phyloP scores from a whole-genome alignment of 1,140 invertebrate genomes.

The Pseudomyrmex sp. region DNA sequence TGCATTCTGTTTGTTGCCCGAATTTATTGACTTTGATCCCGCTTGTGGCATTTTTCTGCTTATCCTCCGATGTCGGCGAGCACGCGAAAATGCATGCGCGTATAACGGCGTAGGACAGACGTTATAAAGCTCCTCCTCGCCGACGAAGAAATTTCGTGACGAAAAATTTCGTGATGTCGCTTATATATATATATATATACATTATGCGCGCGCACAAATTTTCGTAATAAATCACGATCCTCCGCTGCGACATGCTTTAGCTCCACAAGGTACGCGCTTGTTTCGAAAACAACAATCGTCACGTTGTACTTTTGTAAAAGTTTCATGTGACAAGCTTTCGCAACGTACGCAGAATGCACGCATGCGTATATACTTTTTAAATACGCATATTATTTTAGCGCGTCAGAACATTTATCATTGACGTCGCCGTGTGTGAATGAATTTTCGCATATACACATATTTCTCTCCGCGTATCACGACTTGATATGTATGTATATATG shows the following conservation, averaged over 20 bases:
- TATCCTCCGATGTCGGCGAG: conserved; percentile 18
- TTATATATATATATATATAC: neutral
- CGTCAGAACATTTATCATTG: neutral
- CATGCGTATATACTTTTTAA: neutral
- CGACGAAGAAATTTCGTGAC: conserved; percentile 25
- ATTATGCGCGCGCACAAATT: neutral
- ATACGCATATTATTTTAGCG: neutral
- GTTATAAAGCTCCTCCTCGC: neutral
- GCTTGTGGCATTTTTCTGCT: conserved; percentile 45
- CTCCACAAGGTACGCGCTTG: neutral
- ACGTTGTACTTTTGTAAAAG: neutral
- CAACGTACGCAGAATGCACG: too few relatives aligned
- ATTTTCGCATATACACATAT: neutral
- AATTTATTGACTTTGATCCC: conserved; percentile 54
- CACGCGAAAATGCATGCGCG: neutral
- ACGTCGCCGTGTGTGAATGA: neutral
- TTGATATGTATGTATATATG: neutral
- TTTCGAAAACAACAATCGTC: neutral
- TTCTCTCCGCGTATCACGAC: neutral
- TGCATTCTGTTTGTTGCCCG: conserved; percentile 54
- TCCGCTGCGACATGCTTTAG: neutral
- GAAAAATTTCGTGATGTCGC: conserved; percentile 22
- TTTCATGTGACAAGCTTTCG: too few relatives aligned
- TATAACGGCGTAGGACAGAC: neutral
- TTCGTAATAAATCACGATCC: neutral